Conservation (phyloP, 2,797 vertebrate genomes). For the Microchirus variegatus region DNA sequence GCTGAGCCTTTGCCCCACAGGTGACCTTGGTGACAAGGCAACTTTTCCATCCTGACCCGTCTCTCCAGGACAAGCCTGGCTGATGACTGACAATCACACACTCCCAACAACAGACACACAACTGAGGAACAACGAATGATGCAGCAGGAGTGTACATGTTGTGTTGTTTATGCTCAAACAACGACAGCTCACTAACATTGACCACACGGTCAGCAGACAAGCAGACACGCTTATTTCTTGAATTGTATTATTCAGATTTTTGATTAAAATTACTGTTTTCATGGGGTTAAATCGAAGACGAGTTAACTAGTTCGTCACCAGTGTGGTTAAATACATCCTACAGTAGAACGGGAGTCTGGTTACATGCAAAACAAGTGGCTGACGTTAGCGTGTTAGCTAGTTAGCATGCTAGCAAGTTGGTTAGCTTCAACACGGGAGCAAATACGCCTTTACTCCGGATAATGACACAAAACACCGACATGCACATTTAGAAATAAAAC, state of each 20-base stretch:
- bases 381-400: conserved; percentile 49
- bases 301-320: not conserved
- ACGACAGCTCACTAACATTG: conserved; percentile 9
- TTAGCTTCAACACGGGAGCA: conserved; percentile 23
- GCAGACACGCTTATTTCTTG: not conserved
- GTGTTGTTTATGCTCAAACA: too few species aligned
- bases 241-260: not conserved
- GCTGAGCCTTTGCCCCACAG: conserved; percentile 62
- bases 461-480: conserved; percentile 7
- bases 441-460: conserved; percentile 18
- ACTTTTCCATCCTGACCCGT: conserved; percentile 36
- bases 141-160: not conserved
- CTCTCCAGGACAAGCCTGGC: not conserved
- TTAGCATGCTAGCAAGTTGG: conserved; percentile 47
- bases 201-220: conserved; percentile 19
- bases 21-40: conserved; percentile 71
- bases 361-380: conserved; percentile 68
- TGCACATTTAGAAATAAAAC: not conserved
- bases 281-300: not conserved
- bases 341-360: conserved; percentile 26
- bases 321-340: conserved; percentile 12
- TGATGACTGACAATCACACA: not conserved
- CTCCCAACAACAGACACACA: not conserved
- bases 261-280: not conserved
- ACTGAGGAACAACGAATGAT: conserved; percentile 6